phyloP scores from a whole-genome alignment of 2,797 vertebrate species.

The Schizopygopsis malacanthus region DNA sequence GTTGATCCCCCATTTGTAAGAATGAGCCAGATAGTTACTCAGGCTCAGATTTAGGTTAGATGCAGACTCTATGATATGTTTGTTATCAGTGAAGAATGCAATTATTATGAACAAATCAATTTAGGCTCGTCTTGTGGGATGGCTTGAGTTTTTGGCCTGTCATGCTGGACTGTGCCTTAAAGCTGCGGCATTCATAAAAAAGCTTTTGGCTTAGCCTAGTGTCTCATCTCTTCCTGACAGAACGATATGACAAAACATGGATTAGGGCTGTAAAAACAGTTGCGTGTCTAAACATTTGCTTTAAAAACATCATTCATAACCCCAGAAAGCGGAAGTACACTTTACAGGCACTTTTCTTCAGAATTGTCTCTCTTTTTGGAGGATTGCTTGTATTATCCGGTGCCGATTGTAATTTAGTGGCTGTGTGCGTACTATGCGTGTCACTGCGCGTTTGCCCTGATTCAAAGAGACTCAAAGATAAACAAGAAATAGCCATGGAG shows the following conservation, averaged over 20 bases:
- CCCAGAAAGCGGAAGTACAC: constrained; percentile 54
- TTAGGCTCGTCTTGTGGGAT: constrained; percentile 4
- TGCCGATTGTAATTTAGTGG: constrained; percentile 42
- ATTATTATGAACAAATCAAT: constrained; percentile 37
- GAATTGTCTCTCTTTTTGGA: constrained; percentile 34
- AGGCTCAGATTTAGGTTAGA: constrained; percentile 59
- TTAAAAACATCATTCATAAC: constrained; percentile 65
- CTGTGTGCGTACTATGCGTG: constrained; percentile 61
- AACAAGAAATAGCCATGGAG: constrained; percentile 69
- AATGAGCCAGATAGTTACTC: constrained; percentile 67
- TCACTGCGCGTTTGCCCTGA: constrained; percentile 65
- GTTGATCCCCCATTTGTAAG: constrained; percentile 69
- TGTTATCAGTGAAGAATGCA: constrained; percentile 59
- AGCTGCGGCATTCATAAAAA: constrained; percentile 38
- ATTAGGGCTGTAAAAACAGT: constrained; percentile 63
- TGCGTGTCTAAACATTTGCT: constrained; percentile 72
- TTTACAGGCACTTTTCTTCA: constrained; percentile 51
- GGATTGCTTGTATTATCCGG: constrained; percentile 50
- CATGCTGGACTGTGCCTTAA: constrained; percentile 1
- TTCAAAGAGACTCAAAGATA: constrained; percentile 72
- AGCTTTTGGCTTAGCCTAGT: constrained; percentile 50
- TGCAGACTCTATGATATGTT: constrained; percentile 52
- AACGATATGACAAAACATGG: constrained; percentile 56
- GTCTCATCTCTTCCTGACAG: constrained; percentile 52
- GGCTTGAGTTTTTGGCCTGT: constrained; percentile 24